Base-by-base conservation (phyloP, 2,113 vertebrate genomes). In the Caracal caracal region DNA sequence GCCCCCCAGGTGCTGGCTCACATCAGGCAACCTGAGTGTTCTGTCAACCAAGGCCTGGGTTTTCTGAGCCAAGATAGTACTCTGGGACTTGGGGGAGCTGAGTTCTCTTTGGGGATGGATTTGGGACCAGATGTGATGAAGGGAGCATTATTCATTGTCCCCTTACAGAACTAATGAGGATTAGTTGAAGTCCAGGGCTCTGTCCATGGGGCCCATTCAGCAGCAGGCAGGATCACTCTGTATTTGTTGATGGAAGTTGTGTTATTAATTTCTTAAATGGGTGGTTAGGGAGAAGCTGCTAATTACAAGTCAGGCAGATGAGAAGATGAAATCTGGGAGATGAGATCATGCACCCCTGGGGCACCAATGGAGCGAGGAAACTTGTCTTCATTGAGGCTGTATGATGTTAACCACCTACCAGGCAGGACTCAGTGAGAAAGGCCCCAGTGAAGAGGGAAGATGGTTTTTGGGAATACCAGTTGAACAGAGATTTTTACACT, bases 211-310 rank as follows among this genome's bases (percentile, higher is more conserved):
- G 9, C 24, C 68, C 61, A 28, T 33, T 78, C 53, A 49, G 43
- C 10, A 83, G 59, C 79, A 84, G 91, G n/a, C 56, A 59, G 79
- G 40, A 53, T 95, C 37, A 22, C 51, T 93, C 47, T 24, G 24
- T 61, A 56, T 63, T 59, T 76, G 53, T 63, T 35, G 13, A 49
- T 84, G 47, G 86, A 37, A 79, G 56, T 3, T 78, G 43, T 78
- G 70, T n/a, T 94, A 87, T 66, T 80, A 93, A 88, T 93, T 92
- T 95, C 78, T 90, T 49, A 91, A 75, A 30, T 65, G 26, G 4
- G 40, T 35, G 6, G 49, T 20, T 75, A 33, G 47, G 80, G 71
- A 82, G 30, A 61, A 24, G 56, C 37, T 70, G 26, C 73, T 88
- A 63, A 66, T 88, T 83, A 81, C 19, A 82, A 66, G 51, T 28